phyloP scores from a whole-genome alignment of 2,888 invertebrate genomes.

The Drosophila mercatorum region DNA sequence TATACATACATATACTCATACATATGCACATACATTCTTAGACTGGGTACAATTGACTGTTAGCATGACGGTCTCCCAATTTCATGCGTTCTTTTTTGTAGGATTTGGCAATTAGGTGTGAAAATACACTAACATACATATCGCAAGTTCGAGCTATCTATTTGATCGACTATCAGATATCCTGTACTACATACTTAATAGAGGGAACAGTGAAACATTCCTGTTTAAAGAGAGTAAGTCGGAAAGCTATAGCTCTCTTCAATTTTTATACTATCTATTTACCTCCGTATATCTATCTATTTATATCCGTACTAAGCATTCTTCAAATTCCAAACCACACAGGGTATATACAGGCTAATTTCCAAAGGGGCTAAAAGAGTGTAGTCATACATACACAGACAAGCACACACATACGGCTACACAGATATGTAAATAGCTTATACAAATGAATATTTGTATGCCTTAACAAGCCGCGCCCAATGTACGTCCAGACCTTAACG shows the following conservation, averaged over 20 bases:
- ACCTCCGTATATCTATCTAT: background rate
- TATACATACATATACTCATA: background rate
- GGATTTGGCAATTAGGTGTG: constrained; percentile 35
- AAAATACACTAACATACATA: constrained; percentile 8
- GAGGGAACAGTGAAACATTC: no score
- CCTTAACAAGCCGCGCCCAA: constrained; percentile 14
- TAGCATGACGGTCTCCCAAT: constrained; percentile 19
- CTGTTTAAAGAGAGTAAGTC: no score
- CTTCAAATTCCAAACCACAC: background rate
- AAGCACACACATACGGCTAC: background rate
- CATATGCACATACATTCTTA: background rate
- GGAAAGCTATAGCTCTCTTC: no score
- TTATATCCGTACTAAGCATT: background rate
- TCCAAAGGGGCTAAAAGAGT: no score
- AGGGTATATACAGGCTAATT: constrained; percentile 1
- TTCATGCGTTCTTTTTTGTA: constrained; percentile 23
- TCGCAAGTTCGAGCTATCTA: background rate
- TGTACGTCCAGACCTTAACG: constrained; percentile 1
- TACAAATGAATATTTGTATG: constrained; percentile 10
- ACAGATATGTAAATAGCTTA: constrained; percentile 4
- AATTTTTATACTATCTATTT: background rate
- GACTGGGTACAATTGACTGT: constrained; percentile 12
- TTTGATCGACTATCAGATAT: constrained; percentile 2
- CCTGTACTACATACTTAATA: background rate
- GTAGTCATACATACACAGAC: background rate